phyloP scores from a whole-genome alignment of 2,797 vertebrate genomes.

The Pangasius krempfi region DNA sequence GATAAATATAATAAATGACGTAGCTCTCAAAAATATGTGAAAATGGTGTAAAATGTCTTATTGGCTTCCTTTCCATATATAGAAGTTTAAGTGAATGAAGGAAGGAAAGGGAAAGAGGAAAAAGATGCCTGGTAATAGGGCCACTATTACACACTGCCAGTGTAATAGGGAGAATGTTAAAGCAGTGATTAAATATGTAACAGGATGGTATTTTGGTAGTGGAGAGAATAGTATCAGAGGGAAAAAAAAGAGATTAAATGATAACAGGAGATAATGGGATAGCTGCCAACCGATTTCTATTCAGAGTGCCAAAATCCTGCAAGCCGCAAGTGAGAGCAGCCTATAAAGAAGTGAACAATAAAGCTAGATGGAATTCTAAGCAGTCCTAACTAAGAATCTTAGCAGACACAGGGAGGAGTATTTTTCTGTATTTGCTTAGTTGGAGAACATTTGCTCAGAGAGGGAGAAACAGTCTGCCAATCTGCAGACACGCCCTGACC shows the following conservation, averaged over 20 bases:
- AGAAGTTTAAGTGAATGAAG: background rate
- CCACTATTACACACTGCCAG: background rate
- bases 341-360: background rate
- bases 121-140: conserved; percentile 15
- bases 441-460: conserved; percentile 9
- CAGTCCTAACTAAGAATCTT: background rate
- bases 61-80: background rate
- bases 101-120: conserved; percentile 4
- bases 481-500: conserved; percentile 34
- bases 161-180: conserved; percentile 27
- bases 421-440: conserved; percentile 2
- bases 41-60: background rate
- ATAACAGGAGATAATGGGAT: conserved; percentile 43
- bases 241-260: conserved; percentile 32
- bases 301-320: background rate
- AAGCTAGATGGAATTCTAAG: background rate
- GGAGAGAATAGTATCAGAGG: conserved; percentile 35
- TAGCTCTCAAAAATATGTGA: background rate
- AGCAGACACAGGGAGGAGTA: conserved; percentile 5
- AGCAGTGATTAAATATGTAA: conserved; percentile 54
- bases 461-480: conserved; percentile 23
- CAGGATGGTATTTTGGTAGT: conserved; percentile 45
- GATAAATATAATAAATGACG: background rate
- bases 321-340: background rate
- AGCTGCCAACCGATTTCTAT: conserved; percentile 26